These are phyloP conservation scores for Temnothorax ravouxi DNA, from an alignment of 2,888 invertebrate genomes.

Conservation along the genomic window DNA sequence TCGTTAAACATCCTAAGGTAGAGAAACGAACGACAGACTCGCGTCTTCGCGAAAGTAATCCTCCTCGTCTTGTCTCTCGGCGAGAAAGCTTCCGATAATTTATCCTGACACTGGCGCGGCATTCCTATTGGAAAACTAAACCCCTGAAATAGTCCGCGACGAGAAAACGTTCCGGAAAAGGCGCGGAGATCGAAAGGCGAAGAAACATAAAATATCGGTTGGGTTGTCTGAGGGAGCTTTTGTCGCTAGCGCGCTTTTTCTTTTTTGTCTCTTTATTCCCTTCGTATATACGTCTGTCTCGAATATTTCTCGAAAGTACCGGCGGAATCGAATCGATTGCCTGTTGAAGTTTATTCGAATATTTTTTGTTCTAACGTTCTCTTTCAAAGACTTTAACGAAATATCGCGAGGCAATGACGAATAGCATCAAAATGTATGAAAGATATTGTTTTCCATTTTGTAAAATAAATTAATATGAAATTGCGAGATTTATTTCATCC, in stretches of 20 bases:
- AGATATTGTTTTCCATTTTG: not conserved
- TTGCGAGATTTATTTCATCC: not conserved
- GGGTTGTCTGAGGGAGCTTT: conserved; percentile 44
- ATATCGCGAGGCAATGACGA: not conserved
- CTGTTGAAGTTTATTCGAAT: conserved; percentile 40
- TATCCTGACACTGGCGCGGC: conserved; percentile 53
- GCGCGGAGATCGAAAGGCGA: conserved; percentile 45
- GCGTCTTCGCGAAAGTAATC: conserved; percentile 53
- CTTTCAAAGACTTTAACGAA: conserved; percentile 27
- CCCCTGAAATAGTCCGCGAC: conserved; percentile 49
- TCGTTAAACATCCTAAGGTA: conserved; percentile 40
- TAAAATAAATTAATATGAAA: not conserved
- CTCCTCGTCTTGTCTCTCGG: conserved; percentile 38
- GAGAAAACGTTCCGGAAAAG: conserved; percentile 49
- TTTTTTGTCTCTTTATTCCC: not conserved
- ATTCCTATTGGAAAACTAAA: conserved; percentile 59
- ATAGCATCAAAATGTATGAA: not conserved
- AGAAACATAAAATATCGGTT: conserved; percentile 51
- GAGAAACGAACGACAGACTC: conserved; percentile 34
- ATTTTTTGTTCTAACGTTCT: not conserved
- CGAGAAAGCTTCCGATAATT: conserved; percentile 59
- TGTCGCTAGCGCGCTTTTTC: conserved; percentile 38
- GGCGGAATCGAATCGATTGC: conserved; percentile 34
- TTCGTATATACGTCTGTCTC: conserved; percentile 20
- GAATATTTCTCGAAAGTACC: conserved; percentile 39